Evolutionary conservation across 2,888 invertebrate genomes (phyloP).

Genomic region (Amiota minor): DNA sequence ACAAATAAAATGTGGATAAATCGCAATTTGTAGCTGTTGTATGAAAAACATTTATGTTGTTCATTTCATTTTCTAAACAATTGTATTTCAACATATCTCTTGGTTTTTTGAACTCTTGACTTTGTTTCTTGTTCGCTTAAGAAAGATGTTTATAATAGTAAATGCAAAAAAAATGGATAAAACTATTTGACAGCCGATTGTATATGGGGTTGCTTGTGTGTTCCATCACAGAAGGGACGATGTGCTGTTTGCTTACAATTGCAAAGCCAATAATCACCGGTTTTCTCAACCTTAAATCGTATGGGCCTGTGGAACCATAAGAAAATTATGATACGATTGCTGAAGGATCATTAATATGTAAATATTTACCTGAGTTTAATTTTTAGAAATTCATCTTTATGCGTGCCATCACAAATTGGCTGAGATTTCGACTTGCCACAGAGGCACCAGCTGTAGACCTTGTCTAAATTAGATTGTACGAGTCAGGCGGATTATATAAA

Average conservation of each 20-base stretch:
- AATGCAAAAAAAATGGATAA: background rate
- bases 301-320: constrained; percentile 79
- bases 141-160: constrained; percentile 9
- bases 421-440: constrained; percentile 94
- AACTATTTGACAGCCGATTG: constrained; percentile 75
- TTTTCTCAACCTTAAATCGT: constrained; percentile 86
- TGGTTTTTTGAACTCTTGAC: too few species aligned
- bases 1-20: too few species aligned
- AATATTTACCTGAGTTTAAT: constrained; percentile 79
- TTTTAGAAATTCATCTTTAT: constrained; percentile 83
- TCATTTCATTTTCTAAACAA: too few species aligned
- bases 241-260: constrained; percentile 96
- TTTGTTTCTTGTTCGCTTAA: too few species aligned
- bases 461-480: constrained; percentile 73
- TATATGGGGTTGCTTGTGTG: constrained; percentile 85
- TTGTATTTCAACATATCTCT: too few species aligned
- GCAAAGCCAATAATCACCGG: constrained; percentile 96
- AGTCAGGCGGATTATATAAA: background rate
- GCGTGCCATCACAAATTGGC: constrained; percentile 96
- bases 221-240: constrained; percentile 97
- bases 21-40: too few species aligned
- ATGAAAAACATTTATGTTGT: too few species aligned
- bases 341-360: constrained; percentile 7
- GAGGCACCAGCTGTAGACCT: constrained; percentile 91
- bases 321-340: background rate